phyloP scores from a whole-genome alignment of 2,888 invertebrate species.

The Agriopis leucophaearia region DNA sequence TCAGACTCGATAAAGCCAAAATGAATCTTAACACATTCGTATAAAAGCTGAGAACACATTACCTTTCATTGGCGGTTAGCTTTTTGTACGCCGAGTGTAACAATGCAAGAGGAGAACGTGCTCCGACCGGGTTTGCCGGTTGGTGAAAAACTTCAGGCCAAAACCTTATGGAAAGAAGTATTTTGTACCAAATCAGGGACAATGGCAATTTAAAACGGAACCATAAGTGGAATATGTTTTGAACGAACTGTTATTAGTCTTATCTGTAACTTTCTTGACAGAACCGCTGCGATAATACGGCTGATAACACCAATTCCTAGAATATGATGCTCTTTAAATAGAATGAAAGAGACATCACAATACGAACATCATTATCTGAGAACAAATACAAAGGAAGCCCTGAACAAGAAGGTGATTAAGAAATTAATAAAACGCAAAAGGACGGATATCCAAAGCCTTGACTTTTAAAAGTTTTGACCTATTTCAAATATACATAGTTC shows the following conservation, averaged over 20 bases:
- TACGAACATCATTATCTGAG: constrained; percentile 39
- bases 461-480: constrained; percentile 14
- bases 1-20: constrained; percentile 58
- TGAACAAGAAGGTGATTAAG: constrained; percentile 9
- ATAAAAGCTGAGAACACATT: constrained; percentile 65
- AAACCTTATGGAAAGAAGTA: constrained; percentile 48
- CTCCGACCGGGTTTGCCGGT: constrained; percentile 80
- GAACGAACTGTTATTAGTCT: constrained; percentile 36
- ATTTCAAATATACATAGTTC: constrained; percentile 31
- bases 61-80: constrained; percentile 54
- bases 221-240: constrained; percentile 31
- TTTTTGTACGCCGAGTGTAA: constrained; percentile 60
- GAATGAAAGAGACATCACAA: constrained; percentile 55
- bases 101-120: constrained; percentile 82
- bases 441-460: background rate
- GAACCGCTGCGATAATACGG: constrained; percentile 60
- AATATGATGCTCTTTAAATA: constrained; percentile 59
- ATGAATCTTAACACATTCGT: constrained; percentile 64
- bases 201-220: constrained; percentile 38
- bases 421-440: background rate
- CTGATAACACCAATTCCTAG: constrained; percentile 70
- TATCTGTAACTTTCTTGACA: constrained; percentile 47
- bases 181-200: constrained; percentile 50
- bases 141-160: constrained; percentile 68
- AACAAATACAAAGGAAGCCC: constrained; percentile 17